Conservation (phyloP, 2,888 invertebrate species). For the Chelonus formosanus region DNA sequence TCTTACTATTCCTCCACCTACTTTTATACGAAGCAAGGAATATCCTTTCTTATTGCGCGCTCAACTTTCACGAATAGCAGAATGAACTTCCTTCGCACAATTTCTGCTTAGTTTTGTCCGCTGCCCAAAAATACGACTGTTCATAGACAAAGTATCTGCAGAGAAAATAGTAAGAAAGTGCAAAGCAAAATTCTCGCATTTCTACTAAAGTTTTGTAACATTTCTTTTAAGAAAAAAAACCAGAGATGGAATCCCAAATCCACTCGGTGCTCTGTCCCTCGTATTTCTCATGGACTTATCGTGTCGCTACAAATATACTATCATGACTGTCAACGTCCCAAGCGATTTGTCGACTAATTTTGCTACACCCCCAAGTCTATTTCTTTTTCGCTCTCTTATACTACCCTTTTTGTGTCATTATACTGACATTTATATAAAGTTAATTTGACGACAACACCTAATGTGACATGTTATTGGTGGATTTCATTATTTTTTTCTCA, state of each 20-base stretch:
- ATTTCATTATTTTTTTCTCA: too few relatives aligned
- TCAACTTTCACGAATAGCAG: slow-evolving; percentile 21
- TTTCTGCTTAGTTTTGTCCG: slow-evolving; percentile 49
- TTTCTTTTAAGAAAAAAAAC: background rate
- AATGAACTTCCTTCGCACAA: slow-evolving; percentile 35
- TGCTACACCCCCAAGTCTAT: background rate
- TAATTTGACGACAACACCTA: too few relatives aligned
- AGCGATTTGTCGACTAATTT: slow-evolving; percentile 23
- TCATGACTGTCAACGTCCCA: slow-evolving; percentile 21
- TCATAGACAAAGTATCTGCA: background rate
- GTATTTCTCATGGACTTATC: slow-evolving; percentile 28
- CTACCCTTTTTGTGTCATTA: background rate
- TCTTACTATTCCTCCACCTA: background rate
- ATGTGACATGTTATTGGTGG: too few relatives aligned
- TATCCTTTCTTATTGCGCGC: slow-evolving; percentile 41
- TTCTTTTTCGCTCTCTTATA: background rate
- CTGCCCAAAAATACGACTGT: slow-evolving; percentile 4
- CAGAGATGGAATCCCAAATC: slow-evolving; percentile 8
- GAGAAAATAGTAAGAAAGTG: slow-evolving; percentile 3
- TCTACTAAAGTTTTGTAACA: slow-evolving; percentile 12
- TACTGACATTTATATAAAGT: background rate
- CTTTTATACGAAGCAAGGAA: slow-evolving; percentile 16
- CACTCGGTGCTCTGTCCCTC: slow-evolving; percentile 15
- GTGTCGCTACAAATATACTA: slow-evolving; percentile 22
- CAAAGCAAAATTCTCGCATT: too few relatives aligned